Base-by-base conservation (phyloP, 2,888 invertebrate genomes). In the Eristalinus sepulchralis region DNA sequence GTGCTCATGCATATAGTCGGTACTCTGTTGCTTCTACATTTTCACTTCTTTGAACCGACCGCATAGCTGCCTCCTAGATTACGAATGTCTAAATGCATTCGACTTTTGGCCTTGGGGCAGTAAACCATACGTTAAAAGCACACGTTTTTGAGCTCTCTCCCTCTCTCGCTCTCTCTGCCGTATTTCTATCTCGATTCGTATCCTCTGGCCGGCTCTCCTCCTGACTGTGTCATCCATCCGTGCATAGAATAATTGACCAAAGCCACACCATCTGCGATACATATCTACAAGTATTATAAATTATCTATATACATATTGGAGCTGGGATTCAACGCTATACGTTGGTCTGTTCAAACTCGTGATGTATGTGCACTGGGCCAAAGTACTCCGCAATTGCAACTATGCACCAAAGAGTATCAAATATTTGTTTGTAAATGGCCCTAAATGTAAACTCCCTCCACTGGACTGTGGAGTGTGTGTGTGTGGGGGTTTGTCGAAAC, bases 91-190 rank as follows among this genome's bases (percentile, higher is more conserved):
- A 85, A 86, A 86, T 83, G 86, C 73, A 86, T 83, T 86, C 86
- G 86, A 86, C 86, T 86, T 79, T 84, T 88, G 72, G 76, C 88
- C 88, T 88, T 70, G 39, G 81, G 88, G 73, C 79, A 82, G 84
- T 88, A 88, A 88, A 88, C 79, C 84, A 84, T 84, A 88, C 86
- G 88, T 88, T 88, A 83, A 87, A 83, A 81, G 87, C 83, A 88
- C 76, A 87, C 83, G 88, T 82, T 88, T 88, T 78, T 75, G 63
- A 81, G 66, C 63, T 64, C 22, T n/a, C n/a, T n/a, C n/a, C n/a
- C n/a, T n/a, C n/a, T n/a, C n/a, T n/a, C n/a, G n/a, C n/a, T n/a
- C n/a, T 64, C 39, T 22, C 36, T 75, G 33, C 62, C 22, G 62
- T 55, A 22, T 36, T 55, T 34, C 62, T 55, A 34, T 13, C 27